These are phyloP conservation scores for Drosophila biarmipes DNA, from an alignment of 1,140 invertebrate species.

Conservation along the genomic window DNA sequence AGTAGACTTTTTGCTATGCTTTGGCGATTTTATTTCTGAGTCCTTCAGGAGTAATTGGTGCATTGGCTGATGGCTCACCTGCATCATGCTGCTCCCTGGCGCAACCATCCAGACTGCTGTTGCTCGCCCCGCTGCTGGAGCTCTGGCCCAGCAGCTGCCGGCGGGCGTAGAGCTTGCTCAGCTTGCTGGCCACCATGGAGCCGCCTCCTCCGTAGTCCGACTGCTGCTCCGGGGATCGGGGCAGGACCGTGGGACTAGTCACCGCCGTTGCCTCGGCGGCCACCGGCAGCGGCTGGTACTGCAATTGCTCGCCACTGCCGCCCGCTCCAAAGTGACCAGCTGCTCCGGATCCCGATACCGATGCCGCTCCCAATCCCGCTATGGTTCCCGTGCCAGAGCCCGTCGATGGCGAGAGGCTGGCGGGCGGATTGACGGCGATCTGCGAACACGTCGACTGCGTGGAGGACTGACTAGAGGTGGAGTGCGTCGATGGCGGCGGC, in stretches of 20 bases:
- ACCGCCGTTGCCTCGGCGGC: conserved; percentile 30
- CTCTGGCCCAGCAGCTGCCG: conserved; percentile 65
- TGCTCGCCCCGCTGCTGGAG: conserved; percentile 43
- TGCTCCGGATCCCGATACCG: background rate
- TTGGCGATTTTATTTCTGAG: background rate
- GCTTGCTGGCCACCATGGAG: conserved; percentile 56
- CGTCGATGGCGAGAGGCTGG: conserved; percentile 16
- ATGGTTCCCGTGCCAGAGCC: background rate
- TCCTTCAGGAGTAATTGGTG: background rate
- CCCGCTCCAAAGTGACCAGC: conserved; percentile 61
- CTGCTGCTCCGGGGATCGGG: conserved; percentile 25
- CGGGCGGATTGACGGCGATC: conserved; percentile 41
- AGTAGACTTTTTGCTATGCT: no score
- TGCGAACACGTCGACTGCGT: conserved; percentile 80
- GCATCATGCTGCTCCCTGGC: conserved; percentile 54
- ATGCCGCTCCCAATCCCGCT: background rate
- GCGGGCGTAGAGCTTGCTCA: conserved; percentile 74
- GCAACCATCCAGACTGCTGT: conserved; percentile 49
- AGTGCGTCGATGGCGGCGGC: conserved; percentile 70
- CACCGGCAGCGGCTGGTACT: conserved; percentile 72
- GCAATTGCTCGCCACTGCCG: conserved; percentile 53
- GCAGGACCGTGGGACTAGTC: conserved; percentile 24
- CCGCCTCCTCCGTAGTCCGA: conserved; percentile 14
- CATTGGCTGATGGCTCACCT: conserved; percentile 37
- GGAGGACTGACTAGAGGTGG: conserved; percentile 83